Conservation (phyloP, 2,797 vertebrate genomes). For the Gymnocypris eckloni region DNA sequence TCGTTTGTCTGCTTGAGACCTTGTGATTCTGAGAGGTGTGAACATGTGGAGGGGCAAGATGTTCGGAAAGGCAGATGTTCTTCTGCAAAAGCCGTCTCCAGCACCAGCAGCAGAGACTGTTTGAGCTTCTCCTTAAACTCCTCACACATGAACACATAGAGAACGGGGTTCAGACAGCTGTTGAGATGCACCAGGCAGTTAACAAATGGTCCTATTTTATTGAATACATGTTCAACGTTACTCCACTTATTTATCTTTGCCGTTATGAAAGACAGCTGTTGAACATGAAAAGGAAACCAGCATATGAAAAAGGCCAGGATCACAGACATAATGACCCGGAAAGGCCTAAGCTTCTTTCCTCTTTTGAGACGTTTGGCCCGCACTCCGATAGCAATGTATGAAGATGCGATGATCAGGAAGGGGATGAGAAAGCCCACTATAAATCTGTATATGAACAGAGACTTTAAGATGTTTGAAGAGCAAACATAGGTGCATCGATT, state of each 20-base stretch:
- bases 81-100: constrained; percentile 84
- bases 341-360: constrained; percentile 60
- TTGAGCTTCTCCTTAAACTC: constrained; percentile 76
- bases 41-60: too few species aligned
- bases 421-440: constrained; percentile 75
- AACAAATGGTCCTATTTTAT: neutral
- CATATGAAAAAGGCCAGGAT: constrained; percentile 78
- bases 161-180: constrained; percentile 78
- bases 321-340: constrained; percentile 68
- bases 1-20: too few species aligned
- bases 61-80: too few species aligned
- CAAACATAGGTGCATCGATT: rapidly evolving
- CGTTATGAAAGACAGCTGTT: too few species aligned
- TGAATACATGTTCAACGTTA: rapidly evolving
- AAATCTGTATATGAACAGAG: constrained; percentile 66
- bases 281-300: too few species aligned
- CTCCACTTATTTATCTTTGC: rapidly evolving
- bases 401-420: constrained; percentile 70
- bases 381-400: constrained; percentile 70
- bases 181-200: constrained; percentile 66
- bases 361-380: constrained; percentile 60
- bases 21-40: too few species aligned
- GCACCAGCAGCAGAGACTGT: constrained; percentile 73
- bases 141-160: constrained; percentile 78
- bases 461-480: rapidly evolving